Evolutionary conservation across 2,113 vertebrate genomes (phyloP).

Genomic region (Ciconia boyciana): DNA sequence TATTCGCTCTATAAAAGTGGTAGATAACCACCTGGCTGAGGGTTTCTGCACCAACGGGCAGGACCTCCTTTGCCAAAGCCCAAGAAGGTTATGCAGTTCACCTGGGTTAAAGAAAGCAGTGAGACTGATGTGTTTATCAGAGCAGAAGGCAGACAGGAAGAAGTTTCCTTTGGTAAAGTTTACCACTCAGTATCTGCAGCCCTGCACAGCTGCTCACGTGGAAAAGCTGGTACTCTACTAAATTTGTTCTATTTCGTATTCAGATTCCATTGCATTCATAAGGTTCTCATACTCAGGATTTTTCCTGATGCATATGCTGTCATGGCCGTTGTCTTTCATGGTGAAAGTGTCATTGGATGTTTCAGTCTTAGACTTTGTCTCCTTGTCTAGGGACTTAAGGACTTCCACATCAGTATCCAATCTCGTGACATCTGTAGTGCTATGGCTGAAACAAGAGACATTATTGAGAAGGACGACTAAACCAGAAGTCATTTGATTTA

Average conservation of each 20-base stretch:
- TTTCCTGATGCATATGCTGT: neutral
- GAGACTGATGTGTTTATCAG: neutral
- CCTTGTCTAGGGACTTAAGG: neutral
- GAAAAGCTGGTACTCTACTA: neutral
- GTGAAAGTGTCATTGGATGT: neutral
- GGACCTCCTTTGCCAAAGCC: neutral
- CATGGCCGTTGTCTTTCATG: accelerated
- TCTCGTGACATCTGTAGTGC: neutral
- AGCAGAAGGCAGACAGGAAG: neutral
- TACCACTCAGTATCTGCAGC: neutral
- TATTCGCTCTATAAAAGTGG: neutral
- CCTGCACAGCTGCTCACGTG: neutral
- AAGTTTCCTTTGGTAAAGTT: neutral
- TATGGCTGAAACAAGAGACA: neutral
- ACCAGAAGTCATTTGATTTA: neutral
- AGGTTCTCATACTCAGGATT: slow-evolving; percentile 34
- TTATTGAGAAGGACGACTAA: accelerated
- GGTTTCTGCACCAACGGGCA: neutral
- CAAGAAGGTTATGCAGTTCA: neutral
- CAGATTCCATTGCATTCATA: slow-evolving; percentile 9
- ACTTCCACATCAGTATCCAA: neutral
- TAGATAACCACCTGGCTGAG: neutral
- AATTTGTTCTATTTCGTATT: neutral
- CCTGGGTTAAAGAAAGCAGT: neutral
- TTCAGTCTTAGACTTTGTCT: neutral